phyloP scores from a whole-genome alignment of 2,888 invertebrate species.

The Parnassius apollo region DNA sequence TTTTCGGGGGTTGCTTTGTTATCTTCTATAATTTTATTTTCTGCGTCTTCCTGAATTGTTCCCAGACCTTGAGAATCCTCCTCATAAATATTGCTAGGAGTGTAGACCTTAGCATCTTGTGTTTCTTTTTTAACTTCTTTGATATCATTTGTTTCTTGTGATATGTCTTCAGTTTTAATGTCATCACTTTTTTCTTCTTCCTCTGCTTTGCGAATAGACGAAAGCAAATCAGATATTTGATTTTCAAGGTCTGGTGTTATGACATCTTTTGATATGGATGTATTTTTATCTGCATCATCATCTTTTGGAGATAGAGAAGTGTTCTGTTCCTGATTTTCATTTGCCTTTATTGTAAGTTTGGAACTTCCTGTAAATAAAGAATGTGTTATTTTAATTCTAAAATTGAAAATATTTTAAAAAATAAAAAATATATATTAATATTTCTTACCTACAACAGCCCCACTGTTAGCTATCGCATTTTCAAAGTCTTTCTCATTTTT shows the following conservation, averaged over 20 bases:
- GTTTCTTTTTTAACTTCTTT: slow-evolving; percentile 14
- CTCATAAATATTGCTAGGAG: slow-evolving; percentile 1
- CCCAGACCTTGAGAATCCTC: slow-evolving; percentile 1
- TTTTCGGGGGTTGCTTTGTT: background rate
- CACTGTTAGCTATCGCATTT: slow-evolving; percentile 48
- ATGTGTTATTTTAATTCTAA: slow-evolving; percentile 10
- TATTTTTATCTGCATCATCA: background rate
- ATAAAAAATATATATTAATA: background rate
- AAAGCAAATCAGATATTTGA: slow-evolving; percentile 55
- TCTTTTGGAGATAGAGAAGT: slow-evolving; percentile 16
- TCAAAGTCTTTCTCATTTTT: slow-evolving; percentile 47
- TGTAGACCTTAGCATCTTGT: slow-evolving; percentile 2
- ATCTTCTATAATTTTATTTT: background rate
- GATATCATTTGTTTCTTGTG: slow-evolving; percentile 14
- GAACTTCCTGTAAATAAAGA: slow-evolving; percentile 41
- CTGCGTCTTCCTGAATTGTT: slow-evolving; percentile 13
- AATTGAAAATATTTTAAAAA: background rate
- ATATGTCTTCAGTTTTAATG: slow-evolving; percentile 11
- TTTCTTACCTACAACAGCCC: slow-evolving; percentile 51
- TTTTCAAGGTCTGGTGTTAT: slow-evolving; percentile 41
- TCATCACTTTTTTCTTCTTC: slow-evolving; percentile 25
- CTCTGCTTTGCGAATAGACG: slow-evolving; percentile 46
- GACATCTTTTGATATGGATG: slow-evolving; percentile 2
- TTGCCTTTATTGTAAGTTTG: slow-evolving; percentile 47
- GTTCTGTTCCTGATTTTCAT: slow-evolving; percentile 34